Conservation (phyloP, 2,113 vertebrate genomes). For the Promerops cafer region DNA sequence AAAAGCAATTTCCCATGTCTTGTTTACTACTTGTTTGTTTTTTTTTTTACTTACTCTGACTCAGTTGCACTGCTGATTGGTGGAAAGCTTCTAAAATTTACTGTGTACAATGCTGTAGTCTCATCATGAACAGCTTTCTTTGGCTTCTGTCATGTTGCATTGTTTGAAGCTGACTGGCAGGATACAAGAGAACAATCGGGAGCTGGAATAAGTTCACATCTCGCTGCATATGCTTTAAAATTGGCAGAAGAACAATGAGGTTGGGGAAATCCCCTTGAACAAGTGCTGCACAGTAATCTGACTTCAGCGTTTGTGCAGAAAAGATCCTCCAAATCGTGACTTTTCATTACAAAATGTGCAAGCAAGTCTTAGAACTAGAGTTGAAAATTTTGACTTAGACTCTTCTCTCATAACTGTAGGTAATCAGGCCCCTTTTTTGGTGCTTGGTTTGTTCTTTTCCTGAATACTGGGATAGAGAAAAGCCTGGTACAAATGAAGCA, state of each 20-base stretch:
- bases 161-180: constrained; percentile 17
- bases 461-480: background rate
- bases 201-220: constrained; percentile 33
- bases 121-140: background rate
- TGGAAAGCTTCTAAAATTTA: constrained; percentile 9
- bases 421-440: background rate
- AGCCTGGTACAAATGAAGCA: background rate
- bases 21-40: background rate
- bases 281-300: background rate
- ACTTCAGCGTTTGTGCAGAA: background rate
- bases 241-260: constrained; percentile 44
- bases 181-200: constrained; percentile 35
- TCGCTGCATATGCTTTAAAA: constrained; percentile 1
- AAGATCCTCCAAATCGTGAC: background rate
- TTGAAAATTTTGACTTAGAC: background rate
- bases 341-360: background rate
- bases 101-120: background rate
- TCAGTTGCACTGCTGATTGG: background rate
- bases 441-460: background rate
- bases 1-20: background rate
- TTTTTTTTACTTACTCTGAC: background rate
- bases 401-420: background rate
- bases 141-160: constrained; percentile 1
- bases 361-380: background rate
- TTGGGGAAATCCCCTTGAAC: constrained; percentile 29